Conservation (phyloP, 2,888 invertebrate species). For the Agonum fuliginosum region DNA sequence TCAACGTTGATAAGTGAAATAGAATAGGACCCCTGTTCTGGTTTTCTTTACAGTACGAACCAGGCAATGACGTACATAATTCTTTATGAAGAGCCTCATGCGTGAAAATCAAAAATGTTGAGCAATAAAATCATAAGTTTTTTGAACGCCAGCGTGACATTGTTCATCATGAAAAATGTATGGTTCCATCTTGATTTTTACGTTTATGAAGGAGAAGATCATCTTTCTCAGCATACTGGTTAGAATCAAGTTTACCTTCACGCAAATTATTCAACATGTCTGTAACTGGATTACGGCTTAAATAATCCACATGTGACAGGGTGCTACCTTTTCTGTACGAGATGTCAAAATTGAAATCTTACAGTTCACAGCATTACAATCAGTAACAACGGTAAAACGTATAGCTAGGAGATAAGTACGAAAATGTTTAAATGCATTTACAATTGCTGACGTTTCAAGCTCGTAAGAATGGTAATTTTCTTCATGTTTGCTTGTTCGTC, state of each 20-base stretch:
- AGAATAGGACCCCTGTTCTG: no score
- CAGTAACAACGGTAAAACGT: conserved; percentile 65
- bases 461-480: conserved; percentile 66
- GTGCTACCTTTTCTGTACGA: conserved; percentile 61
- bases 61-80: conserved; percentile 65
- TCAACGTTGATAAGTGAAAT: no score
- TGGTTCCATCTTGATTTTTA: no score
- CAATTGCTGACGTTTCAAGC: conserved; percentile 66
- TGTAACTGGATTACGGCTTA: conserved; percentile 62
- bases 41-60: conserved; percentile 62
- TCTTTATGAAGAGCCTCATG: conserved; percentile 47
- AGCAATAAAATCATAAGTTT: conserved; percentile 62
- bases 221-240: no score
- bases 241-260: conserved; percentile 63
- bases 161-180: conserved; percentile 65
- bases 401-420: conserved; percentile 64
- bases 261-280: conserved; percentile 53
- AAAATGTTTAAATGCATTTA: conserved; percentile 65
- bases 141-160: conserved; percentile 58
- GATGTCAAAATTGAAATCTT: conserved; percentile 64
- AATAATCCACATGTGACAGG: conserved; percentile 63
- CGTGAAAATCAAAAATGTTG: conserved; percentile 65
- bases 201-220: conserved; percentile 61
- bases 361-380: conserved; percentile 67
- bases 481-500: conserved; percentile 64